Conservation (phyloP, 2,113 vertebrate species). For the Hippocampus guttulatus region DNA sequence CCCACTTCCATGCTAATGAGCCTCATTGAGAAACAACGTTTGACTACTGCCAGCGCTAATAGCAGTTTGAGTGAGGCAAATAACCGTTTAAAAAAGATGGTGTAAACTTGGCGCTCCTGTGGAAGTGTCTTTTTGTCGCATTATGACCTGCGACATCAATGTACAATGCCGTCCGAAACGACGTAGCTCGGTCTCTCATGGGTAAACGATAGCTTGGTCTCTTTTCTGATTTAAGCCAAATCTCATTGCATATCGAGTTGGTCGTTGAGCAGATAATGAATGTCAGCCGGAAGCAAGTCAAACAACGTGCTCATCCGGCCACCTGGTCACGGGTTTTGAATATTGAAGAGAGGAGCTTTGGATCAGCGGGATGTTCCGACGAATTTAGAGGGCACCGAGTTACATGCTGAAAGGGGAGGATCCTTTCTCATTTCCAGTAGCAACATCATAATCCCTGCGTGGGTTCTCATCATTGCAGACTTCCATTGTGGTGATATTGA, state of each 20-base stretch:
- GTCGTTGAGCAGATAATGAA: neutral
- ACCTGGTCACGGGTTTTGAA: conserved; percentile 16
- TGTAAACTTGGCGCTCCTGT: no score
- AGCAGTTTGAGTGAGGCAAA: no score
- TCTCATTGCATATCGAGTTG: neutral
- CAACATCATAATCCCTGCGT: conserved; percentile 39
- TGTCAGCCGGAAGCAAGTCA: conserved; percentile 4
- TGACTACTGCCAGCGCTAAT: no score
- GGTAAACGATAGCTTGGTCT: neutral
- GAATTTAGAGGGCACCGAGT: conserved; percentile 40
- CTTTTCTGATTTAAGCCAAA: conserved; percentile 5
- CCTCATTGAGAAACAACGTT: no score
- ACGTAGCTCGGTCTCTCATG: neutral
- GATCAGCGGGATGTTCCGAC: conserved; percentile 35
- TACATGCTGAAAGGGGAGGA: conserved; percentile 21
- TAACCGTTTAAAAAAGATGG: no score
- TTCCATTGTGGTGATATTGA: conserved; percentile 5
- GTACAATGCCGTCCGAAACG: no score
- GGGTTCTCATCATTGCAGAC: conserved; percentile 24
- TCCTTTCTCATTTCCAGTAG: conserved; percentile 42
- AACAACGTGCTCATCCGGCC: neutral
- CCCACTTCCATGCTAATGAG: no score
- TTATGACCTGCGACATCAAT: no score
- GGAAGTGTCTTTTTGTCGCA: no score
- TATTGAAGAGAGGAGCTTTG: conserved; percentile 9